Conservation (phyloP, 1,140 invertebrate species). For the Cherax destructor region DNA sequence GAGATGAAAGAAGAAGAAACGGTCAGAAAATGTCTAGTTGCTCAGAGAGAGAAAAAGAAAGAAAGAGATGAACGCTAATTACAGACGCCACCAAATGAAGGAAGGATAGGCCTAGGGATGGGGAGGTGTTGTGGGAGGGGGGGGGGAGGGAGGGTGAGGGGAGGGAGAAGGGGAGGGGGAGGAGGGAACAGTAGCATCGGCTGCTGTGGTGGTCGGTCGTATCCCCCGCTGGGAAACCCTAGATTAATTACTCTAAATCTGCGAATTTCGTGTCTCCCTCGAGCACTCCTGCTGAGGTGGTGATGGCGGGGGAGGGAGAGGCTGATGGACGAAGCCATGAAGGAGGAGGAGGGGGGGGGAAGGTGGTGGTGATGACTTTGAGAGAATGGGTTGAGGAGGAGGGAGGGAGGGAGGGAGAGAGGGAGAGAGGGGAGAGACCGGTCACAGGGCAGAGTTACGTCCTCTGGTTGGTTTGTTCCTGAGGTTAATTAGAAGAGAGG, state of each 20-base stretch:
- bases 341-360: background rate
- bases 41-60: too few relatives aligned
- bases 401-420: background rate
- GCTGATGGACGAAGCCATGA: background rate
- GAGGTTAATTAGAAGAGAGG: background rate
- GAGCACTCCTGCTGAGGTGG: background rate
- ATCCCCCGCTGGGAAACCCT: background rate
- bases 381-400: background rate
- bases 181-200: too few relatives aligned
- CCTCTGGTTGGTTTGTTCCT: background rate
- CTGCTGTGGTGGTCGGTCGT: background rate
- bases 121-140: too few relatives aligned
- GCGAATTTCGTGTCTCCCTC: conserved; percentile 51
- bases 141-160: too few relatives aligned
- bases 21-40: too few relatives aligned
- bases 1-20: too few relatives aligned
- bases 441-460: background rate
- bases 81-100: too few relatives aligned
- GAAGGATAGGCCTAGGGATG: too few relatives aligned
- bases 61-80: too few relatives aligned
- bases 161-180: too few relatives aligned
- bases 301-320: background rate
- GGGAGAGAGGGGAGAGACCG: background rate
- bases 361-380: background rate
- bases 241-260: conserved; percentile 54